phyloP scores from a whole-genome alignment of 2,888 invertebrate species.

The Hymenopus coronatus region DNA sequence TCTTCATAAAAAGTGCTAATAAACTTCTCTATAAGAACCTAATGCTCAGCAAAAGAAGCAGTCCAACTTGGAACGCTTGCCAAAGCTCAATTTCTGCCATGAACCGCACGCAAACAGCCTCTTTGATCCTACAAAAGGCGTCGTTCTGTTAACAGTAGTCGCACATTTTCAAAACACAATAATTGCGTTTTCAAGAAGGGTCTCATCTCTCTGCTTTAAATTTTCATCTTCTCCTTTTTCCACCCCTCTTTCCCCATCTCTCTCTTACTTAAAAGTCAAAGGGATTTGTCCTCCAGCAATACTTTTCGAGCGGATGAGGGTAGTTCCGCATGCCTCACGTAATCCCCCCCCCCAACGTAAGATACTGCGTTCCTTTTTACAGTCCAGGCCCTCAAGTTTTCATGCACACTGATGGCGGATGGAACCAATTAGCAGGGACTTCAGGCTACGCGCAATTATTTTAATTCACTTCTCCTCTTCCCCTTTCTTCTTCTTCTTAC shows the following conservation, averaged over 20 bases:
- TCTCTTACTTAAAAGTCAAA: background rate
- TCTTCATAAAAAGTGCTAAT: too few relatives aligned
- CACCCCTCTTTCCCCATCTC: background rate
- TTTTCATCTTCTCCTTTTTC: background rate
- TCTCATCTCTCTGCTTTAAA: background rate
- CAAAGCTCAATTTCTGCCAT: too few relatives aligned
- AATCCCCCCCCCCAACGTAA: background rate
- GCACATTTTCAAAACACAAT: background rate
- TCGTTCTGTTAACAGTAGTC: background rate
- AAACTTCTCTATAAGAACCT: too few relatives aligned
- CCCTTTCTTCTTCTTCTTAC: background rate
- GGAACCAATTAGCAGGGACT: background rate
- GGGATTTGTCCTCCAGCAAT: background rate
- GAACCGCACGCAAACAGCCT: background rate
- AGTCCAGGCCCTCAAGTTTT: background rate
- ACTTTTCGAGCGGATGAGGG: background rate
- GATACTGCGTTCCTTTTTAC: background rate
- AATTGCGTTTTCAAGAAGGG: background rate
- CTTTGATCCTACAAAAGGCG: background rate
- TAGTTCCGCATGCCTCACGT: background rate
- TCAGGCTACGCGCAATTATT: background rate
- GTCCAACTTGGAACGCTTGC: too few relatives aligned
- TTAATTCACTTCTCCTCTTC: background rate
- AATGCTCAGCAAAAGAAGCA: too few relatives aligned
- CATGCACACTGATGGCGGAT: background rate